phyloP scores from a whole-genome alignment of 2,888 invertebrate species.

The Yponomeuta sedellus region DNA sequence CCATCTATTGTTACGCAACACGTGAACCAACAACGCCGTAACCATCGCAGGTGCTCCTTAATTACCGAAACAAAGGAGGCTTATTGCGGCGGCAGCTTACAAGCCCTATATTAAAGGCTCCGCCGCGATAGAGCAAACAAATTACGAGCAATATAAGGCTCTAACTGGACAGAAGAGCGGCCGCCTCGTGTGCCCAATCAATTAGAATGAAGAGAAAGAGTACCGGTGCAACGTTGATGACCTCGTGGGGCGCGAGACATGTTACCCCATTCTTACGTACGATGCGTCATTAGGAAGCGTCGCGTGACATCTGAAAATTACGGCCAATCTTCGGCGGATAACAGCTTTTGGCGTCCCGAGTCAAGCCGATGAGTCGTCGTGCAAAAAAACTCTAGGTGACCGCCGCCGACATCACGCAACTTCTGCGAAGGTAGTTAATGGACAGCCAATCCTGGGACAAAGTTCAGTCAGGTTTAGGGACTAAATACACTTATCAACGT shows the following conservation, averaged over 20 bases:
- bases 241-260: neutral
- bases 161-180: conserved; percentile 46
- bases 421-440: conserved; percentile 7
- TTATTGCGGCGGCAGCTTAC: conserved; percentile 35
- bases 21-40: conserved; percentile 23
- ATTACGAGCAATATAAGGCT: conserved; percentile 57
- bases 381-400: conserved; percentile 9
- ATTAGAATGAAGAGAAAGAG: conserved; percentile 37
- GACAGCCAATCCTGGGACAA: conserved; percentile 2
- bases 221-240: conserved; percentile 26
- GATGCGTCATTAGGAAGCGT: conserved; percentile 5
- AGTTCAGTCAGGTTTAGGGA: neutral
- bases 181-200: conserved; percentile 48
- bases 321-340: conserved; percentile 3
- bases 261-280: conserved; percentile 5
- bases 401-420: conserved; percentile 6
- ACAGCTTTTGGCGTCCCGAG: conserved; percentile 2
- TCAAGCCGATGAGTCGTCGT: neutral
- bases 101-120: conserved; percentile 62
- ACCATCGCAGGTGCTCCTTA: conserved; percentile 28
- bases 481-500: neutral
- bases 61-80: conserved; percentile 51
- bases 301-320: conserved; percentile 14
- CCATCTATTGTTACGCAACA: conserved; percentile 4
- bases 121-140: conserved; percentile 44